Conservation (phyloP, 2,113 vertebrate species). For the Emydura subglobosa region DNA sequence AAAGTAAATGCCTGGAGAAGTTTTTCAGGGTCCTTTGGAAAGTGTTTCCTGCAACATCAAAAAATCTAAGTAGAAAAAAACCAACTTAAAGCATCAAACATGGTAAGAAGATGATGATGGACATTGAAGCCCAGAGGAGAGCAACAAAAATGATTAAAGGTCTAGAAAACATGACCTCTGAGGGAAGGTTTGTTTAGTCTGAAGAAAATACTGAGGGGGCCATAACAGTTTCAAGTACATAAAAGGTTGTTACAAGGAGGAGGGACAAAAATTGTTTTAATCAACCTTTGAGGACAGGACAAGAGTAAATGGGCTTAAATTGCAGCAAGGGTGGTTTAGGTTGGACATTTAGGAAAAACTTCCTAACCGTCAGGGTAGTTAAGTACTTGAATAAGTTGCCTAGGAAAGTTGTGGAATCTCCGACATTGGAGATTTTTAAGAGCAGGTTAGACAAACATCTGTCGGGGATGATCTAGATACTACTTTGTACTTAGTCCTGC, state of each 20-base stretch:
- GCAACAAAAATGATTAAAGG: too few species aligned
- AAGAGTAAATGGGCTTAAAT: neutral
- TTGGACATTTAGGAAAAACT: neutral
- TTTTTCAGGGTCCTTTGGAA: too few species aligned
- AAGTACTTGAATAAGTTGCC: neutral
- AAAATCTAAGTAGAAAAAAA: too few species aligned
- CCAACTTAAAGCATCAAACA: too few species aligned
- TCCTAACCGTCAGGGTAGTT: neutral
- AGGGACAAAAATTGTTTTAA: neutral
- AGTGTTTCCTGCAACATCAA: too few species aligned
- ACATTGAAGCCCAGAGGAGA: too few species aligned
- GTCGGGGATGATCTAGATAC: neutral
- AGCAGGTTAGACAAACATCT: neutral
- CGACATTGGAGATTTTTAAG: neutral
- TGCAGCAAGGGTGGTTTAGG: neutral
- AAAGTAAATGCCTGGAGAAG: too few species aligned
- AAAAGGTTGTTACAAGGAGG: neutral
- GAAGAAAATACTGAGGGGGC: neutral
- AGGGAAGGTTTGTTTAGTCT: neutral
- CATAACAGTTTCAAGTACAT: neutral
- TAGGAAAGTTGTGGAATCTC: neutral
- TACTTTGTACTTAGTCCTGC: neutral
- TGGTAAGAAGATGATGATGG: too few species aligned
- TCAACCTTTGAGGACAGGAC: neutral
- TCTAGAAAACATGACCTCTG: too few species aligned